Conservation (phyloP, 2,797 vertebrate genomes). For the Sylvia borin region DNA sequence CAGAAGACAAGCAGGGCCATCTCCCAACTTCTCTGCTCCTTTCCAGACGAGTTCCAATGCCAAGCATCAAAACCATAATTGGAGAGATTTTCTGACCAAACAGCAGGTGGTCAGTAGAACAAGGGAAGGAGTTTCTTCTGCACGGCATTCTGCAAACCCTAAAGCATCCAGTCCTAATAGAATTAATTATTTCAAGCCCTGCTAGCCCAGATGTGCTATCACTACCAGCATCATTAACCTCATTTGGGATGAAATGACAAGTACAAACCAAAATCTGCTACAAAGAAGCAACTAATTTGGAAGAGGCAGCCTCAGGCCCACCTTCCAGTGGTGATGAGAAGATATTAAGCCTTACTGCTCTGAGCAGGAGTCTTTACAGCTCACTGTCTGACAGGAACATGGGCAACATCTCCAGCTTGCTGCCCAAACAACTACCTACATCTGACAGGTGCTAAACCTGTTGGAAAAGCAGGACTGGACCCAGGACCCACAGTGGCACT, state of each 20-base stretch:
- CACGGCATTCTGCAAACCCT: neutral
- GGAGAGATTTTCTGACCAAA: constrained; percentile 10
- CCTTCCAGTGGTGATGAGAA: neutral
- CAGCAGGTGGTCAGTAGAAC: neutral
- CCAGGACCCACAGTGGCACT: neutral
- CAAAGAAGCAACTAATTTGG: constrained; percentile 36
- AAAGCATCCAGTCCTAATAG: constrained; percentile 3
- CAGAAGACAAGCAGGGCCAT: neutral
- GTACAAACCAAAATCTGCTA: constrained; percentile 14
- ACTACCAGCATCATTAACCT: constrained; percentile 42
- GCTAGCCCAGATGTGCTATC: constrained; percentile 30
- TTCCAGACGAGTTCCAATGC: neutral
- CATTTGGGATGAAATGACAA: constrained; percentile 18
- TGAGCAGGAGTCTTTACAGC: neutral
- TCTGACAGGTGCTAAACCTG: neutral
- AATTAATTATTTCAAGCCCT: constrained; percentile 49
- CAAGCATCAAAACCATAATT: neutral
- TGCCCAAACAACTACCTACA: neutral
- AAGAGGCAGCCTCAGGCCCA: neutral
- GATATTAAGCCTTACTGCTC: neutral
- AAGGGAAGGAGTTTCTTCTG: neutral
- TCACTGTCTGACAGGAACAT: neutral
- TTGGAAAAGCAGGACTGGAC: neutral
- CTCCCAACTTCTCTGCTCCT: neutral
- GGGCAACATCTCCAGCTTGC: neutral